Evolutionary conservation across 2,113 vertebrate species (phyloP), one percentile per base, ranked within the genome.

Genomic region (Lamprotornis superbus): DNA sequence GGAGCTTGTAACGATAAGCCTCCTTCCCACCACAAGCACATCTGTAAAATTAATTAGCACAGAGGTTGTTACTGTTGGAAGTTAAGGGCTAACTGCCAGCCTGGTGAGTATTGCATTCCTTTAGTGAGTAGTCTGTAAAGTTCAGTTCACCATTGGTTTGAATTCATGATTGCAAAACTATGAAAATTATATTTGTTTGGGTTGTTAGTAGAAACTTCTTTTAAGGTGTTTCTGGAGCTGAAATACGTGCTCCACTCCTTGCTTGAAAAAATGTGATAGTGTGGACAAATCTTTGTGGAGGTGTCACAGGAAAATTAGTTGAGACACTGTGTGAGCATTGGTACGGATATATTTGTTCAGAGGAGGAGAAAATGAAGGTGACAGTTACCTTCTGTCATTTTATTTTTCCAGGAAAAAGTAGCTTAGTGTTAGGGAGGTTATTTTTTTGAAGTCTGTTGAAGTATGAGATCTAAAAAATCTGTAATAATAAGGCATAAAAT

Each of bases 51-150:
- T 87, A 84, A 56, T 78, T 76, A 89, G 40, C 17, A 60, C 93
- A 65, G 42, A 63, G 56, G 24, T 56, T 21, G 15, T 52, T 86
- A 46, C 15, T 92, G 19, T 87, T 83, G 46, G 56, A 75, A 76
- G 20, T 87, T 77, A 89, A 87, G 71, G 67, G 16, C 24, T 75
- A 31, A 57, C 70, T 93, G 27, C 79, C 22, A 12, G 30, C 67
- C 59, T 91, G 89, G 86, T 91, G 92, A 97, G 90, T 96, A 70
- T 55, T 50, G 18, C 53, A 12, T 52, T 89, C 74, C 67, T 78
- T 55, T 65, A 89, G 30, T 73, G 61, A 80, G 35, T 40, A 83
- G 15, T 59, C 46, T 11, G 2, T 76, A 67, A 73, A 67, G 8
- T 65, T 78, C 37, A 40, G 24, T 50, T 59, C 81, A 57, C 5